Base-by-base conservation (phyloP, 1,140 invertebrate genomes). In the Heterodera schachtii region DNA sequence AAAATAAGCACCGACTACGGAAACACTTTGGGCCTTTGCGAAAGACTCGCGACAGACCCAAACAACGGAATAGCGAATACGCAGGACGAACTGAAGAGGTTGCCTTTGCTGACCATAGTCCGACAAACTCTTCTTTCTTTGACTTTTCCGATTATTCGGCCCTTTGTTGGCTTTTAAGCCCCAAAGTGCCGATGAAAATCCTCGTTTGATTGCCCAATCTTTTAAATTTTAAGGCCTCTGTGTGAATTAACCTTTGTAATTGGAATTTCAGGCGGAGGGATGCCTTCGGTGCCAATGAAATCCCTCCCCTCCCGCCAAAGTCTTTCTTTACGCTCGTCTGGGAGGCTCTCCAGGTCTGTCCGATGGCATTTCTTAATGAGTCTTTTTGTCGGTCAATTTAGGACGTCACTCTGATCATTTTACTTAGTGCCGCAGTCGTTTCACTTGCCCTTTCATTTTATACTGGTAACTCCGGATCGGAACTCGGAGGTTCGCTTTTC, bases 261-360 rank as follows among this genome's bases (percentile, higher is more conserved):
- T 31, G 31, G 31, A 31, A 31, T 78, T 78, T 64, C 52, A 78
- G 95, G 90, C 93, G 97, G 91, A 93, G 94, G 91, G 94, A 95
- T 90, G 94, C 94, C 87, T 99, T 96, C 93, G 97, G 97, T 90
- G 96, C 95, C 84, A 99, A 99, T 92, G 93, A 94, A 90, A 99
- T 99, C 93, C 97, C 97, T 91, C 97, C 97, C 83, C 98, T 98
- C 92, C 96, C 96, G 89, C 95, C 97, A 87, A 99, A 99, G 93
- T 96, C 96, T 85, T 99, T 99, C 93, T 93, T 98, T 89, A 95
- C 94, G 88, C 93, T 99, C 92, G 96, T 98, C 87, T 98, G 96
- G 96, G 97, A 99, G 93, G 97, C 97, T 83, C 92, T 99, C 90
- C 96, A 99, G 85, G 87, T 88, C 73, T 57, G 31, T 73, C 49